Conservation (phyloP, 2,888 invertebrate genomes). For the Tenthredo amoena region DNA sequence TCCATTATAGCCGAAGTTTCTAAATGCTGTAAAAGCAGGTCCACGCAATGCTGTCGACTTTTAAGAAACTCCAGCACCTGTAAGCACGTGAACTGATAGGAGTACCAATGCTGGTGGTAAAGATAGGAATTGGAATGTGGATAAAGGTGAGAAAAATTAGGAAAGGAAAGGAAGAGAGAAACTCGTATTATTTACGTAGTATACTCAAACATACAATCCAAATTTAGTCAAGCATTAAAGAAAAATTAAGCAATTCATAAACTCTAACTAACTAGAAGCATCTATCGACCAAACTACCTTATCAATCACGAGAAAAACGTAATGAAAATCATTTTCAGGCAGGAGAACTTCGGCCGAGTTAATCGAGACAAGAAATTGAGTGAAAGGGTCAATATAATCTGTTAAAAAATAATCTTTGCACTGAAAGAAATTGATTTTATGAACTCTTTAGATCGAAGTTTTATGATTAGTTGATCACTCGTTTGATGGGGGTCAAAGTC, state of each 20-base stretch:
- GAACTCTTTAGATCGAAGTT: background rate
- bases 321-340: background rate
- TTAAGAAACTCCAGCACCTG: conserved; percentile 96
- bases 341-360: background rate
- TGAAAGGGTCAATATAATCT: background rate
- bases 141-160: conserved; percentile 45
- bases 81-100: conserved; percentile 94
- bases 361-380: background rate
- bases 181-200: conserved; percentile 48
- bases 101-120: conserved; percentile 89
- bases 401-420: too few species aligned
- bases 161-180: conserved; percentile 53
- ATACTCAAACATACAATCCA: background rate
- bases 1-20: conserved; percentile 97
- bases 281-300: background rate
- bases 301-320: background rate
- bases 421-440: background rate
- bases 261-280: background rate
- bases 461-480: background rate
- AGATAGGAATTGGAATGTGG: conserved; percentile 45
- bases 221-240: background rate
- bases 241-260: background rate
- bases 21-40: conserved; percentile 92
- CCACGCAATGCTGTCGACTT: conserved; percentile 91
- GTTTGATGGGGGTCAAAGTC: background rate